Evolutionary conservation across 2,888 invertebrate genomes (phyloP), one percentile per base, ranked within the genome.

Genomic region (Lymantria monacha): DNA sequence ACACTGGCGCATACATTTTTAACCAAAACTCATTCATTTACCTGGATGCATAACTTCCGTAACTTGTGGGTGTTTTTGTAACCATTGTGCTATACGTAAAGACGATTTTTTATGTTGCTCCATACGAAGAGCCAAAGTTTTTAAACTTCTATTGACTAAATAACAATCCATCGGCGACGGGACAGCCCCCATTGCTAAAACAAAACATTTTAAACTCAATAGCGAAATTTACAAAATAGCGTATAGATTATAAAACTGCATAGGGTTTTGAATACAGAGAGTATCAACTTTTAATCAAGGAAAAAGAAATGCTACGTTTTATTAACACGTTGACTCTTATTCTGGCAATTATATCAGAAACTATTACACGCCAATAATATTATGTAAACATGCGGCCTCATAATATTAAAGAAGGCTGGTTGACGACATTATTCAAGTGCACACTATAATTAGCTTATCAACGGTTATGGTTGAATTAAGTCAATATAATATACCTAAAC

Each of bases 81-180:
- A 30, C 30, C 94, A 98, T 61, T 94, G 92, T 0, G 97, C 99
- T 36, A 99, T 93, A 1, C 91, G 89, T 49, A 97, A 69, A 0
- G 95, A 95, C 61, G 95, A 98, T 56, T 93, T 93, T 85, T 95
- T 95, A 81, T 99, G 98, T 63, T 95, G 94, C 61, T 96, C 93
- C 99, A 99, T 99, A 49, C 99, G 93, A 30, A 99, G 70, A 7
- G 96, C 95, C 30, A 99, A 91, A 0, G 99, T 99, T 89, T 99
- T 99, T 54, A 99, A 87, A 72, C 99, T 97, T 58, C 98, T 93
- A 76, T 97, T 97, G 0, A 98, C 98, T 76, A 98, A 92, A 78
- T 95, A 97, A 81, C 99, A 99, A 82, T 99, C 99, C 78, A 98
- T 98, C 0, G 99, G 98, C 0, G 99, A 97, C 1, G 99, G 99